These are phyloP conservation scores for Drosophila athabasca DNA, from an alignment of 1,140 invertebrate species.

Conservation along the genomic window DNA sequence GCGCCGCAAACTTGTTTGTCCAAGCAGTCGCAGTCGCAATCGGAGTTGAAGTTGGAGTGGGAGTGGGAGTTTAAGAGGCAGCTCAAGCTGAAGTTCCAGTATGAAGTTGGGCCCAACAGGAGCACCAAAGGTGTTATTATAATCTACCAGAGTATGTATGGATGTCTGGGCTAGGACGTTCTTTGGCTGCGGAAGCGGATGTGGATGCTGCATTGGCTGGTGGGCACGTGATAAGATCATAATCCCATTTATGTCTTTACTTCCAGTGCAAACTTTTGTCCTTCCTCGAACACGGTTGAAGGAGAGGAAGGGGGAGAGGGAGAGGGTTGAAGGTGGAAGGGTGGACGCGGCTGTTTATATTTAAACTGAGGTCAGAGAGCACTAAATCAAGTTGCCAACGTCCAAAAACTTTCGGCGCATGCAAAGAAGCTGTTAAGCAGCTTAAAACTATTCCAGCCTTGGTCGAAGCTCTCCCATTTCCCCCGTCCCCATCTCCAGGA, in stretches of 20 bases:
- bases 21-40: slow-evolving; percentile 40
- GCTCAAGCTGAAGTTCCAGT: too few species aligned
- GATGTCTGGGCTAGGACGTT: slow-evolving; percentile 52
- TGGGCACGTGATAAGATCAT: slow-evolving; percentile 83
- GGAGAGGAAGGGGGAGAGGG: background rate
- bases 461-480: background rate
- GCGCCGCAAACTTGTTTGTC: slow-evolving; percentile 79
- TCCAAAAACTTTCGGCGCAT: slow-evolving; percentile 54
- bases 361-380: slow-evolving; percentile 83
- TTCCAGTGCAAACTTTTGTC: slow-evolving; percentile 71
- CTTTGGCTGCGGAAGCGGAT: background rate
- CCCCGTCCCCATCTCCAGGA: background rate
- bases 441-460: slow-evolving; percentile 74
- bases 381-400: slow-evolving; percentile 82
- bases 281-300: slow-evolving; percentile 16
- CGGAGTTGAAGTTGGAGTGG: background rate
- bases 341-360: slow-evolving; percentile 75
- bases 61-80: too few species aligned
- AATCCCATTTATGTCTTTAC: slow-evolving; percentile 84
- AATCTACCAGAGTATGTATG: slow-evolving; percentile 52
- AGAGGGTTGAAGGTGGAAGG: background rate
- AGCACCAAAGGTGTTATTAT: slow-evolving; percentile 68
- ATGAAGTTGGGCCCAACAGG: background rate
- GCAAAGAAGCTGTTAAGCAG: slow-evolving; percentile 79
- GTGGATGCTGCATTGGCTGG: slow-evolving; percentile 22